These are phyloP conservation scores for Caenorhabditis briggsae DNA, from an alignment of 1,140 invertebrate species.

Conservation along the genomic window DNA sequence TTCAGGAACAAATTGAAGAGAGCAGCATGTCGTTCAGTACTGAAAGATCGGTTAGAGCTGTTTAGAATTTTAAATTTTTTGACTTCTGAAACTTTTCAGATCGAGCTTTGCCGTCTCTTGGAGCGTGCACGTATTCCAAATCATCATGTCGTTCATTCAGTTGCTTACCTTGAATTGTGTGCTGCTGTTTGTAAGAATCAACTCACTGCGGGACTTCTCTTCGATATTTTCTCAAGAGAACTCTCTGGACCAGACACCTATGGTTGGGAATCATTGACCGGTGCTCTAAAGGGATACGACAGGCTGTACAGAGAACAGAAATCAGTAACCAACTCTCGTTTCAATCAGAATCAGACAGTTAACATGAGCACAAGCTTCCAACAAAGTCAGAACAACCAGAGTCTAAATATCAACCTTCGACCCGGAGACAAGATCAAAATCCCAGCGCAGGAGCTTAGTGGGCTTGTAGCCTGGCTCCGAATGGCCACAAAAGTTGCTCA, in stretches of 20 bases:
- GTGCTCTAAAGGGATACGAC: conserved; percentile 15
- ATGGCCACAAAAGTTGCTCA: conserved; percentile 47
- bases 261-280: background rate
- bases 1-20: conserved; percentile 26
- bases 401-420: conserved; percentile 12
- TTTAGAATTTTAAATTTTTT: background rate
- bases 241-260: conserved; percentile 25
- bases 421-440: conserved; percentile 39
- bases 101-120: conserved; percentile 55
- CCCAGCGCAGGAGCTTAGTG: conserved; percentile 37
- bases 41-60: conserved; percentile 33
- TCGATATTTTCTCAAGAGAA: conserved; percentile 44
- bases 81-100: conserved; percentile 20
- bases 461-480: conserved; percentile 49
- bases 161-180: conserved; percentile 50
- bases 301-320: conserved; percentile 31
- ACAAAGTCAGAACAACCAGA: background rate
- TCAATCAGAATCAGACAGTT: conserved; percentile 14
- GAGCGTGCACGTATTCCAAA: conserved; percentile 42
- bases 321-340: background rate
- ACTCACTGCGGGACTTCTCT: conserved; percentile 51
- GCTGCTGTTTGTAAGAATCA: conserved; percentile 49
- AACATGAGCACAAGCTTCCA: conserved; percentile 19
- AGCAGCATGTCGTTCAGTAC: conserved; percentile 48
- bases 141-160: conserved; percentile 47